Evolutionary conservation across 2,888 invertebrate species (phyloP), one percentile per base, ranked within the genome.

Genomic region (Lottia gigantea): DNA sequence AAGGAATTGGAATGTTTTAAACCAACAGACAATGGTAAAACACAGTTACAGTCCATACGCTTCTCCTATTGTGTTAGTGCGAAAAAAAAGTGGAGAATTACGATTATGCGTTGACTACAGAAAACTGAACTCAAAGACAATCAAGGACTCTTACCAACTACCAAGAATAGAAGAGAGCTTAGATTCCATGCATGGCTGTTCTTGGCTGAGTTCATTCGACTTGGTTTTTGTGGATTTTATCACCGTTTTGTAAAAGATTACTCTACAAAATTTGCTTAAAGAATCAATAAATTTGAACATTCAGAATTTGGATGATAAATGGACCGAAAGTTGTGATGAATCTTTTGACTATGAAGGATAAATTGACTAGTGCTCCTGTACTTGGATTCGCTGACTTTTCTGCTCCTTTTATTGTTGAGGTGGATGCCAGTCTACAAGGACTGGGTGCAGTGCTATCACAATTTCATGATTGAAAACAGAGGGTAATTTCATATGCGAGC

Each of bases 1-100:
- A 19, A 49, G 49, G 49, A 49, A 19, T 31, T 31, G 31, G 31
- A 31, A 31, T 31, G 31, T 31, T 31, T 31, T 31, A 31, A 31
- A 31, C 31, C 31, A 4, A 31, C 31, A 4, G 31, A 31, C 31
- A 31, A 31, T 31, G 31, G 31, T 31, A 31, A 31, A 31, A 31
- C 31, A 31, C 31, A 71, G 71, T 49, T 62, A 49, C 7, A 70
- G 71, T 49, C 74, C 75, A 4, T 79, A 71, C 66, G 74, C 72
- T 15, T 74, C 75, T 19, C 76, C 79, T 2, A 68, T 78, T 2
- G 76, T 76, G 25, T 16, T 77, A 14, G 73, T 78, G 0, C 8
- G 66, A 15, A 79, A 79, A 65, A 78, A 75, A 49, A 71, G 73
- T 61, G 76, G 74, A 16, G 61, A 62, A 23, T 40, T 70, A 19